phyloP scores from a whole-genome alignment of 2,797 vertebrate species.

The Rhinatrema bivittatum region DNA sequence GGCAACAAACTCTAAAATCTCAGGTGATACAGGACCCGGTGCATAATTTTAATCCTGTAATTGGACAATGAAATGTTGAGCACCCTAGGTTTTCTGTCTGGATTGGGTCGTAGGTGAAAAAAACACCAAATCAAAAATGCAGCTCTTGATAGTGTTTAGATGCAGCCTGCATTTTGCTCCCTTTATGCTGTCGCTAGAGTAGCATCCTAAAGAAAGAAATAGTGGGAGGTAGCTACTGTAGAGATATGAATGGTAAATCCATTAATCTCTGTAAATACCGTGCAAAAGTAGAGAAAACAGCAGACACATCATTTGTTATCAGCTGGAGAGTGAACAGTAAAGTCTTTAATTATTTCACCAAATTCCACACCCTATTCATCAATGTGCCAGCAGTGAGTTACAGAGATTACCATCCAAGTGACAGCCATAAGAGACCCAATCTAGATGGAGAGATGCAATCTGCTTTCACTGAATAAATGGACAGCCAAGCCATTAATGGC shows the following conservation, averaged over 20 bases:
- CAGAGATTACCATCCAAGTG: conserved; percentile 43
- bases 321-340: conserved; percentile 43
- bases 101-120: no score
- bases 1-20: no score
- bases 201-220: neutral
- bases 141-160: no score
- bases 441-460: conserved; percentile 9
- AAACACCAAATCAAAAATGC: no score
- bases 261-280: conserved; percentile 48
- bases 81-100: no score
- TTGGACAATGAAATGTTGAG: no score
- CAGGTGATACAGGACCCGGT: no score
- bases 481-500: no score
- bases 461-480: neutral
- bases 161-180: no score
- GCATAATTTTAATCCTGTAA: no score
- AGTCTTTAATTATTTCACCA: conserved; percentile 58
- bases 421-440: conserved; percentile 21
- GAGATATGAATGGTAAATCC: conserved; percentile 41
- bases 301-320: conserved; percentile 55
- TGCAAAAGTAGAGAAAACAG: conserved; percentile 29
- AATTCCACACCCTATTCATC: conserved; percentile 52
- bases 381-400: conserved; percentile 34
- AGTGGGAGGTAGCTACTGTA: conserved; percentile 26
- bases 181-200: no score